Evolutionary conservation across 2,888 invertebrate species (phyloP), one percentile per base, ranked within the genome.

Genomic region (Epicampocera succincta): DNA sequence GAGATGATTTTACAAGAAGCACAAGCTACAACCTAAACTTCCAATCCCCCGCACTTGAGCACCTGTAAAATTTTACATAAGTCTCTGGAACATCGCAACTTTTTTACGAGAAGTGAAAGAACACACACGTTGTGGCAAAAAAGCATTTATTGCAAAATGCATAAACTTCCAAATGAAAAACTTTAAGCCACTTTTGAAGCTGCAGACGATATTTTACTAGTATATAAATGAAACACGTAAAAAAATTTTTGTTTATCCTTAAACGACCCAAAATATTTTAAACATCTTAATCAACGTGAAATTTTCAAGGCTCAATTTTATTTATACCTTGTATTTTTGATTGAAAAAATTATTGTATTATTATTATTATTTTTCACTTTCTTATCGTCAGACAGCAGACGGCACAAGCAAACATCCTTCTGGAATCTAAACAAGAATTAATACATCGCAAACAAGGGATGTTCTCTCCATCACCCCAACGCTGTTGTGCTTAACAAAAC

Each of bases 331-430:
- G 8, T 1, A 33, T 8, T 33, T 33, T n/a, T 33, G 6, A 33
- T 33, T 8, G 33, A 8, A 33, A 33, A 33, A 9, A 33, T 33
- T 33, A 33, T 33, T 33, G 5, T 33, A 25, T 12, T 56, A 13
- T 19, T 21, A 19, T 19, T 40, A 17, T 8, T 17, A 6, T 17
- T 17, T 58, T 12, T 4, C n/a, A 11, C 29, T 33, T 33, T 46
- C 15, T 25, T 42, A 63, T 63, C 52, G 12, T 25, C 33, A 25
- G 12, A 25, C 13, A 66, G 2, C 40, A 25, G 11, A 40, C 42
- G 40, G 15, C 42, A 15, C 25, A 66, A 52, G 40, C 17, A 66
- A 66, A 66, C 40, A 66, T 68, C 54, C 38, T 12, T 48, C 19
- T 17, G 33, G 21, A 12, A 4, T 56, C 15, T 19, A 38, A 46